These are phyloP conservation scores for Cyprinodon brontotheroides DNA, from an alignment of 2,113 vertebrate species.

Conservation along the genomic window DNA sequence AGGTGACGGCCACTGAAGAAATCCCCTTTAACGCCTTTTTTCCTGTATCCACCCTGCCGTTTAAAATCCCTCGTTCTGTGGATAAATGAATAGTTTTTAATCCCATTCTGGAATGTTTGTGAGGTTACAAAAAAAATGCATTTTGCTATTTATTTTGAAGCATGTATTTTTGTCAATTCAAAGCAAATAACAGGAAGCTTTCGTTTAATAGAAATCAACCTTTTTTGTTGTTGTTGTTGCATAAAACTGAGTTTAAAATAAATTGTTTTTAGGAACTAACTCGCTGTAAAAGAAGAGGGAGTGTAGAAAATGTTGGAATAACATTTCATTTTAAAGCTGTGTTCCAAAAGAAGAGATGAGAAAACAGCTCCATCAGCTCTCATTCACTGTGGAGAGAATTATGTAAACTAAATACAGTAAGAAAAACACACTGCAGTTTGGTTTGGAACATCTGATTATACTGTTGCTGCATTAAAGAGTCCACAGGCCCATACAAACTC, in stretches of 20 bases:
- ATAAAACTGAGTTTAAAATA: conserved; percentile 13
- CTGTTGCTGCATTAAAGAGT: neutral
- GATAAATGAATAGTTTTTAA: conserved; percentile 53
- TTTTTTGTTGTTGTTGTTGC: conserved; percentile 5
- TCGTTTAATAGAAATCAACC: conserved; percentile 16
- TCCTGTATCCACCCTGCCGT: conserved; percentile 30
- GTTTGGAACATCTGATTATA: conserved; percentile 7
- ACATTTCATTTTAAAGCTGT: conserved; percentile 4
- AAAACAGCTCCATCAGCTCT: conserved; percentile 21
- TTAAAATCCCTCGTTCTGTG: conserved; percentile 44
- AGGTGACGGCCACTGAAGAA: conserved; percentile 41
- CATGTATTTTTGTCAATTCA: conserved; percentile 11
- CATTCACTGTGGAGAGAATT: conserved; percentile 11
- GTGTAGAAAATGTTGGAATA: conserved; percentile 10
- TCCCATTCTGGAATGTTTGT: conserved; percentile 43
- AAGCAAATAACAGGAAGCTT: conserved; percentile 8
- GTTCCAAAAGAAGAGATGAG: conserved; percentile 15
- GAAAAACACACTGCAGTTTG: conserved; percentile 22
- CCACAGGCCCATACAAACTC: conserved; percentile 22
- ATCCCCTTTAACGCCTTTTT: conserved; percentile 36
- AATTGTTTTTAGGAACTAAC: conserved; percentile 5
- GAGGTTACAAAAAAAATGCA: conserved; percentile 9
- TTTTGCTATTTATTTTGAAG: conserved; percentile 15
- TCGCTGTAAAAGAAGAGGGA: conserved; percentile 6
- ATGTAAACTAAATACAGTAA: conserved; percentile 28